Percentiles rank a stretch among this genome's conserved stretches.
Conservation (phyloP, 1,140 invertebrate genomes). For the Drosophila simulans region DNA sequence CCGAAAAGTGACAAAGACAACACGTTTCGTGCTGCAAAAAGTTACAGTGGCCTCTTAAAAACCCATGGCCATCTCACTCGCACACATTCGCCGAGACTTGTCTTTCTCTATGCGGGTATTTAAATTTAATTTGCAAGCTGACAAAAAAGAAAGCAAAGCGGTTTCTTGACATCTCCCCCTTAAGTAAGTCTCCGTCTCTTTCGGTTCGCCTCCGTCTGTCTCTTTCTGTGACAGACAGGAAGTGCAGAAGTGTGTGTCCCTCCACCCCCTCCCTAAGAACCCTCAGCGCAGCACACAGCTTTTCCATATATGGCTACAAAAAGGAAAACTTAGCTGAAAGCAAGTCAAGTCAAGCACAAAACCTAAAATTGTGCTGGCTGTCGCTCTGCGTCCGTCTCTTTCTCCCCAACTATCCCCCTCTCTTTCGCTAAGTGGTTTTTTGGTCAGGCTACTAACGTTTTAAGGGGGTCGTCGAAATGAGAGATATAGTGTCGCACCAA, state of each 20-base stretch:
- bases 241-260: constrained; percentile 38
- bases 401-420: background rate
- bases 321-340: constrained; percentile 46
- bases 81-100: constrained; percentile 8
- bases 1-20: constrained; percentile 49
- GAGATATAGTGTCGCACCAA: constrained; percentile 2
- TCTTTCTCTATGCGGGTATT: constrained; percentile 64
- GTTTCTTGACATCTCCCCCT: constrained; percentile 62
- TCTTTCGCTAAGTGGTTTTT: constrained; percentile 43
- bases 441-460: constrained; percentile 39
- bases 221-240: constrained; percentile 51
- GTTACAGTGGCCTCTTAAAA: constrained; percentile 48
- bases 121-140: constrained; percentile 78
- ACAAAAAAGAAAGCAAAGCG: constrained; percentile 72
- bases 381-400: constrained; percentile 9
- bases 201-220: background rate
- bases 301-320: constrained; percentile 40
- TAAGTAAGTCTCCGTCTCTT: constrained; percentile 27
- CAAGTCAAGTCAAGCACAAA: constrained; percentile 51
- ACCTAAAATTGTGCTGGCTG: constrained; percentile 36
- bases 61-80: constrained; percentile 16
- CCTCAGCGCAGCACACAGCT: background rate
- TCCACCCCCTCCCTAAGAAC: background rate
- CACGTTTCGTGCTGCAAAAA: constrained; percentile 45
- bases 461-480: constrained; percentile 1